These are phyloP conservation scores for Popillia japonica DNA, from an alignment of 1,140 invertebrate species.

Conservation along the genomic window DNA sequence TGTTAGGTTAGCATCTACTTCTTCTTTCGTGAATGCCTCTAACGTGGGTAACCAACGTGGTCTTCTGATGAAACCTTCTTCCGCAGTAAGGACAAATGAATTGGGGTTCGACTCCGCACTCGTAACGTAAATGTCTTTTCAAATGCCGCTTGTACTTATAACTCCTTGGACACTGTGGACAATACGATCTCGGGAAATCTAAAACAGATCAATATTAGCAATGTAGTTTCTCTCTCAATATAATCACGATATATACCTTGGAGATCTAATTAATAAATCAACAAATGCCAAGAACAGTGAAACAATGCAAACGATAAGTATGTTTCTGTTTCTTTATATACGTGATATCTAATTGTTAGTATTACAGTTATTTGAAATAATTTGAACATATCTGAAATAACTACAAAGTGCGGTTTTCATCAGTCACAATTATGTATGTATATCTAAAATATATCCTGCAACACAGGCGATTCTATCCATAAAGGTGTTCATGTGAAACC, in stretches of 20 bases:
- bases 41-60: constrained; percentile 31
- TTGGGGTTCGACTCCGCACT: constrained; percentile 37
- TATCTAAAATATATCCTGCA: no score
- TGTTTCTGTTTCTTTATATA: neutral
- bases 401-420: neutral
- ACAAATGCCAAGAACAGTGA: neutral
- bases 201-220: neutral
- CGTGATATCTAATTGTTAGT: neutral
- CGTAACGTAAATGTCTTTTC: constrained; percentile 31
- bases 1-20: neutral
- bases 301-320: neutral
- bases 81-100: constrained; percentile 34
- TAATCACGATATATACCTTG: neutral
- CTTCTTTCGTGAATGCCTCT: neutral
- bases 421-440: no score
- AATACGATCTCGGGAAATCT: constrained; percentile 32
- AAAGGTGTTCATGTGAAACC: no score
- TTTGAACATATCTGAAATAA: neutral
- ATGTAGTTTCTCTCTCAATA: neutral
- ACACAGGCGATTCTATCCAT: no score
- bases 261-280: neutral
- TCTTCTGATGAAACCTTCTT: constrained; percentile 36
- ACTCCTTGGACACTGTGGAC: constrained; percentile 35
- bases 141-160: constrained; percentile 29
- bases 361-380: neutral